Evolutionary conservation across 2,797 vertebrate genomes (phyloP).

Genomic region (Brachyrhaphis roseni): DNA sequence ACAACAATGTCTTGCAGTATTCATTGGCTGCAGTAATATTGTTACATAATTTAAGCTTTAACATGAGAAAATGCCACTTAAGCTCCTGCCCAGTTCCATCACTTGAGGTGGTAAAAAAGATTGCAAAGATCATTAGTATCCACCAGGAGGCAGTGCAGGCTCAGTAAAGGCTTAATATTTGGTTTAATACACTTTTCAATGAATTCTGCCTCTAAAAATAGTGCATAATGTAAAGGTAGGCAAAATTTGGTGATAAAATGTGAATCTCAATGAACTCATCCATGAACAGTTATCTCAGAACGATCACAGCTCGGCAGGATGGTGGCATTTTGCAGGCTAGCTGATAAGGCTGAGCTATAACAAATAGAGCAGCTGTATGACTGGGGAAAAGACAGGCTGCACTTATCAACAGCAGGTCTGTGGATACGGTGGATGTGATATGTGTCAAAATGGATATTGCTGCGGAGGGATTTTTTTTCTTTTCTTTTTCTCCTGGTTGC

Average conservation of each 20-base stretch:
- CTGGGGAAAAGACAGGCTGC: conserved; percentile 1
- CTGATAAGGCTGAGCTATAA: conserved; percentile 33
- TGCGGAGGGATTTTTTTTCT: not conserved
- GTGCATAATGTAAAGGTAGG: not conserved
- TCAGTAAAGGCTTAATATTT: not conserved
- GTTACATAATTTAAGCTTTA: not conserved
- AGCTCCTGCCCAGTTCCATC: not conserved
- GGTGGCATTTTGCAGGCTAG: conserved; percentile 16
- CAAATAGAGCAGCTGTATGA: conserved; percentile 13
- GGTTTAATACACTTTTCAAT: not conserved
- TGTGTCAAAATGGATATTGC: conserved; percentile 19
- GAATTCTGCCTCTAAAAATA: not conserved
- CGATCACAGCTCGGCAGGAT: not conserved
- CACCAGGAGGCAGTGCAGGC: conserved; percentile 65
- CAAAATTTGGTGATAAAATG: not conserved
- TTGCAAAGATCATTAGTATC: not conserved
- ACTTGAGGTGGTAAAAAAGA: not conserved
- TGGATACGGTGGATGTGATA: conserved; percentile 11
- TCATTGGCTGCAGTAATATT: not conserved
- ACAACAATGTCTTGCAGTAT: not conserved
- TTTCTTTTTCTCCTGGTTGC: not conserved
- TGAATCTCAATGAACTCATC: not conserved
- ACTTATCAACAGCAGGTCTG: conserved; percentile 29
- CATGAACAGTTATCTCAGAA: conserved; percentile 7
- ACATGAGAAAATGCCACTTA: not conserved